Base-by-base conservation (phyloP, 1,140 invertebrate genomes). In the Bombyx mori region DNA sequence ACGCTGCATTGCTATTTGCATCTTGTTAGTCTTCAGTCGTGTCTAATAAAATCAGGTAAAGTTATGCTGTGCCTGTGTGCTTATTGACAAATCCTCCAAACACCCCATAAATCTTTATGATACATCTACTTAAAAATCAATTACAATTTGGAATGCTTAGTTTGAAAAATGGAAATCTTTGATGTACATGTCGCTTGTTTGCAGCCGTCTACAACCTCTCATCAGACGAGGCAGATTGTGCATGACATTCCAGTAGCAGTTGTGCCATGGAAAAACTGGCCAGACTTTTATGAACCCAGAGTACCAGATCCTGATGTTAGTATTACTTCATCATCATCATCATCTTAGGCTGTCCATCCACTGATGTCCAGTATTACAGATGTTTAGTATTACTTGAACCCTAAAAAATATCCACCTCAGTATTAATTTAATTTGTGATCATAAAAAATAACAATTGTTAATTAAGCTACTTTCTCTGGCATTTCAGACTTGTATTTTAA, bases 191-290 rank as follows among this genome's bases (percentile, higher is more conserved):
- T 48, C 56, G 45, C 49, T 52, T 52, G 26, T 63, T 71, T 76
- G 35, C 69, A 86, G 82, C 68, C 71, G 18, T 82, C 79, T 8
- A 66, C 71, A 52, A 79, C 88, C 5, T 90, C 91, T 0, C 88
- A 88, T 44, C 80, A 92, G 63, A 88, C 86, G 0, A 86, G 91
- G 56, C 88, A 94, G 22, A 91, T 92, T 55, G 90, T 93, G 5
- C 95, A 97, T 82, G 95, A 97, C 84, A 92, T 97, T 53, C 95
- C 95, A 8, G 93, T 96, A 6, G 88, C 88, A 59, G 90, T 97
- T 1, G 92, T 97, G 62, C 91, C 94, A 7, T 89, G 92, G 57
- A 91, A 92, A 69, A 88, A 94, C 63, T 97, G 95, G 95, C 69
- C 79, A 4, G 91, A 93, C 44, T 96, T 92, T 78, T 87, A 92